Base-by-base conservation (phyloP, 2,888 invertebrate genomes). In the Minunthozetes semirufus region DNA sequence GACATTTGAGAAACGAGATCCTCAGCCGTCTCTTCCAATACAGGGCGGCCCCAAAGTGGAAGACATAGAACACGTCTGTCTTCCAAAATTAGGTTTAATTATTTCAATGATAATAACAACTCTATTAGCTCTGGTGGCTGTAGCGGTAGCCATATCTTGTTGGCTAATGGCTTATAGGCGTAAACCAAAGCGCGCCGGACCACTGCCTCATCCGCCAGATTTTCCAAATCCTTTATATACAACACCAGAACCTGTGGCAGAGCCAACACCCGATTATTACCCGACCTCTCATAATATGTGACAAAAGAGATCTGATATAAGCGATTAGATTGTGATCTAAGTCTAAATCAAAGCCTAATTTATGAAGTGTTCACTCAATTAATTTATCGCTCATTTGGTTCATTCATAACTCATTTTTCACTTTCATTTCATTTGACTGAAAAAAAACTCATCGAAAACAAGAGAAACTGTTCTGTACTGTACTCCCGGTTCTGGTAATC, bases 101-200 rank as follows among this genome's bases (percentile, higher is more conserved):
- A 92, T 94, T 81, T 93, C 94, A 79, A 86, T 94, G 81, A 91
- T 94, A 78, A 90, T 95, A 82, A 95, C 94, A 79, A 94, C 94
- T 72, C 87, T 94, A 77, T 85, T 95, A 81, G 94, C 94, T 76
- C 86, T 95, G 78, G 94, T 94, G 76, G 94, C 94, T 76, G 94
- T 95, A 75, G 94, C 94, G 38, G 92, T 94, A 72, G 94, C 94
- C 75, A 94, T 94, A 76, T 94, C 93, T 77, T 94, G 94, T 84
- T 95, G 94, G 94, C 87, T 94, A 79, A 92, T 94, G 88, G 94
- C 94, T 80, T 94, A 94, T 85, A 86, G 94, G 79, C 88, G 93
- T 80, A 88, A 91, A 81, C 91, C 93, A 73, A 92, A 92, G 81
- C 63, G 76, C 17, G 88, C 91, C 72, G 94, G 94, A 56, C 94